Percentiles rank a stretch among this genome's conserved stretches.
Conservation (phyloP, 2,113 vertebrate species). For the Physeter macrocephalus region DNA sequence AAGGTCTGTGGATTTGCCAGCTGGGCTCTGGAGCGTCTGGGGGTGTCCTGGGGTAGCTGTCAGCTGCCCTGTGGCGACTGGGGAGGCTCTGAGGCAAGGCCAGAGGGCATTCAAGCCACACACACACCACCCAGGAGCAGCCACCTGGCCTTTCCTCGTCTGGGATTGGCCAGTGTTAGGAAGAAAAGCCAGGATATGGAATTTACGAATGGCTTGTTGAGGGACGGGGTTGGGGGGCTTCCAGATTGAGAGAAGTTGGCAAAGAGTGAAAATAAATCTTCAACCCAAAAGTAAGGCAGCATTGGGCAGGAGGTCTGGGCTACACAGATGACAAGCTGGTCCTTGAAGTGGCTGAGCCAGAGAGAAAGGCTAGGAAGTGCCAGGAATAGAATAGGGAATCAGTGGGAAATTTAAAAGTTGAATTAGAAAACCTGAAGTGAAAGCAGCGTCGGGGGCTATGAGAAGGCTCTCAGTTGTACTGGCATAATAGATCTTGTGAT, state of each 20-base stretch:
- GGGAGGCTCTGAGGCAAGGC: background rate
- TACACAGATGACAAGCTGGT: conserved; percentile 41
- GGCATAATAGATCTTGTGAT: background rate
- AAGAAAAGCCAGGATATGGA: background rate
- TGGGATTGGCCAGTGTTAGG: background rate
- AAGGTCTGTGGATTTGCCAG: background rate
- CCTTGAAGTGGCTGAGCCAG: background rate
- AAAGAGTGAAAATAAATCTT: conserved; percentile 33
- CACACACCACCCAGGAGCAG: background rate
- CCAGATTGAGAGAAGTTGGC: conserved; percentile 43
- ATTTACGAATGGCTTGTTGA: conserved; percentile 34
- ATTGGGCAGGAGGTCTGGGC: conserved; percentile 23
- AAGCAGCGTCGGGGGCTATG: background rate
- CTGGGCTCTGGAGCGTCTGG: background rate
- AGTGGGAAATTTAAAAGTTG: conserved; percentile 46
- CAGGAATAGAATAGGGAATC: conserved; percentile 35
- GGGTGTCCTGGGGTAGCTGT: background rate
- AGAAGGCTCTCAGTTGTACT: background rate
- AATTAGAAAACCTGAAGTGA: conserved; percentile 35
- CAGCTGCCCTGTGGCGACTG: background rate
- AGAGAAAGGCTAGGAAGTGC: background rate
- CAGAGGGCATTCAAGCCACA: background rate
- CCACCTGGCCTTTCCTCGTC: conserved; percentile 50
- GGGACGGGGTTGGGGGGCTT: background rate
- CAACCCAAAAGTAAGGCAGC: background rate